Conservation (phyloP, 2,113 vertebrate species). For the Campylorhamphus procurvoides region DNA sequence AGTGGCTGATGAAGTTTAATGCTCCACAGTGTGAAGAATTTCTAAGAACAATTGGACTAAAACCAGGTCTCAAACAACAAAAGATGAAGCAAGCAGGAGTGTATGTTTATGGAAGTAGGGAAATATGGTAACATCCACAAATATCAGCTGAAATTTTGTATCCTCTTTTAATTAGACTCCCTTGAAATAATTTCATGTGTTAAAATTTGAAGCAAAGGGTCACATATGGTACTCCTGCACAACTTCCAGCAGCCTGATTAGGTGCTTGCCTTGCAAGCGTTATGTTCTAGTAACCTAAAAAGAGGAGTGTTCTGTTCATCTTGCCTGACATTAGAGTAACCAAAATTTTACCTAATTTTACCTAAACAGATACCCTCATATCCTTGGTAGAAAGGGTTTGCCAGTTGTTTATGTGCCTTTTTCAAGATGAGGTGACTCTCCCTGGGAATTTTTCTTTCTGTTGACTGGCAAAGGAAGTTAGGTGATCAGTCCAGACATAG, state of each 20-base stretch:
- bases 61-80: background rate
- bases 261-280: background rate
- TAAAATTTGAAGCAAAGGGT: background rate
- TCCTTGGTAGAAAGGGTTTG: background rate
- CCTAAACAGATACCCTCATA: background rate
- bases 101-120: background rate
- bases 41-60: background rate
- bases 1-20: background rate
- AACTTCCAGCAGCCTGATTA: background rate
- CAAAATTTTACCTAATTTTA: background rate
- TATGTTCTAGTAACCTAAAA: background rate
- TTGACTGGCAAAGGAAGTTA: background rate
- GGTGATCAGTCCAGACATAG: background rate
- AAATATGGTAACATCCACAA: background rate
- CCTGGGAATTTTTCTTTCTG: background rate
- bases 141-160: background rate
- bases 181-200: background rate
- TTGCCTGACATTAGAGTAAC: background rate
- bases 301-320: background rate
- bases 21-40: background rate
- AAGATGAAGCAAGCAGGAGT: background rate
- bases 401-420: background rate
- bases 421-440: background rate
- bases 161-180: background rate
- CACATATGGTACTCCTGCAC: fast-evolving